Conservation (phyloP, 2,797 vertebrate species). For the Podargus strigoides region DNA sequence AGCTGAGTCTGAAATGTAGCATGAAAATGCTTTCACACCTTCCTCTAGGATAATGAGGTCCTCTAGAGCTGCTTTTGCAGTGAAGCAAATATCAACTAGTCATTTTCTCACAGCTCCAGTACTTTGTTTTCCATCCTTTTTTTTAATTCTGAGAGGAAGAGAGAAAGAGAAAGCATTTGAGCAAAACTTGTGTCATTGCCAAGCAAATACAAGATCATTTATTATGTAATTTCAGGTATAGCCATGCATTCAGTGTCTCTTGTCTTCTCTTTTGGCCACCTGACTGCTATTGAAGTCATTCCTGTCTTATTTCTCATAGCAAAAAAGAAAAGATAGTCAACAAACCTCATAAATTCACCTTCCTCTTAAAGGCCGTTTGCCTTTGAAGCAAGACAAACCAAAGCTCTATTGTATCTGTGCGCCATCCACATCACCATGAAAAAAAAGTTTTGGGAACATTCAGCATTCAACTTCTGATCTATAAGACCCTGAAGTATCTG, state of each 20-base stretch:
- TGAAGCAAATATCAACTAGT: not conserved
- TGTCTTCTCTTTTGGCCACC: not conserved
- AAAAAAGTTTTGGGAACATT: not conserved
- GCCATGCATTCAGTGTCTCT: not conserved
- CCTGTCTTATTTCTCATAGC: not conserved
- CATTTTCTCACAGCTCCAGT: not conserved
- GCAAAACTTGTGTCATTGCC: not conserved
- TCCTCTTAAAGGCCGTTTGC: not conserved
- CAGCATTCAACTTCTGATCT: not conserved
- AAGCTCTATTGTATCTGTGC: not conserved
- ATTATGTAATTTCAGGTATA: not conserved
- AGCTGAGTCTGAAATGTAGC: slow-evolving; percentile 17
- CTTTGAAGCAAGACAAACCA: slow-evolving; percentile 17
- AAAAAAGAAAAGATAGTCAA: not conserved
- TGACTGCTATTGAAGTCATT: not conserved
- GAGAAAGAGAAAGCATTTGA: not conserved
- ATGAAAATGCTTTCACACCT: slow-evolving; percentile 10
- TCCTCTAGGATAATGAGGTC: not conserved
- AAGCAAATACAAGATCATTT: not conserved
- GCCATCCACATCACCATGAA: not conserved
- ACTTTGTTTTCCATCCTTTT: not conserved
- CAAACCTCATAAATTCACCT: not conserved
- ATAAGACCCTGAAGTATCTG: not conserved
- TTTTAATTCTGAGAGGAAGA: not conserved
- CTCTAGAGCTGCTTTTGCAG: not conserved